Evolutionary conservation across 2,113 vertebrate species (phyloP).

Genomic region (Callaeas wilsoni): DNA sequence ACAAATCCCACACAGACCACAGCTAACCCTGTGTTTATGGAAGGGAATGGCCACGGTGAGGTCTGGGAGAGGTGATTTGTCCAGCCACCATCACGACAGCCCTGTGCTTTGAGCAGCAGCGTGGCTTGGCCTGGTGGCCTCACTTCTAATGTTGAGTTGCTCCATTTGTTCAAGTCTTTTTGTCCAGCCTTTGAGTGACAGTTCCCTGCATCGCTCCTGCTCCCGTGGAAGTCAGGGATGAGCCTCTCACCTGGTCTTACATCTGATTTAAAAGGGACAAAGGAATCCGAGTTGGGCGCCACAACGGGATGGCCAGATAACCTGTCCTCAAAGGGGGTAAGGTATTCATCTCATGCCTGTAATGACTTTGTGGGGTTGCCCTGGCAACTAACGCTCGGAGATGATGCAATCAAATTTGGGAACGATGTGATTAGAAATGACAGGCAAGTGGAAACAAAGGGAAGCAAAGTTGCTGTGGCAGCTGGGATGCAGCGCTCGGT

Average conservation of each 20-base stretch:
- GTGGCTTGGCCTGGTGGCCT: background rate
- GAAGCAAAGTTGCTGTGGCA: conserved; percentile 36
- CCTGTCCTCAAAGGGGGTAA: background rate
- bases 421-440: conserved; percentile 38
- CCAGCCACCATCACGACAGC: background rate
- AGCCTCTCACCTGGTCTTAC: background rate
- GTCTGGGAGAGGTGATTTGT: background rate
- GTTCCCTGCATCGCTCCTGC: background rate
- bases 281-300: background rate
- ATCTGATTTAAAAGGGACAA: background rate
- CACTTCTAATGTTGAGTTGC: background rate
- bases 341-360: background rate
- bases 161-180: background rate
- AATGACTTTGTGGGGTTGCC: conserved; percentile 33
- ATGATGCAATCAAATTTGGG: conserved; percentile 38
- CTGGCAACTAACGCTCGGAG: conserved; percentile 13
- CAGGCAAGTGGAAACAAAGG: conserved; percentile 45
- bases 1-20: background rate
- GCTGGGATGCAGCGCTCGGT: conserved; percentile 13
- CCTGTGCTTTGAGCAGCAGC: background rate
- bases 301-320: background rate
- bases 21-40: background rate
- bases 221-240: background rate
- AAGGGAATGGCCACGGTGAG: accelerated
- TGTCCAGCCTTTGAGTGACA: background rate